Conservation (phyloP, 2,888 invertebrate species). For the Stratiomys singularior region DNA sequence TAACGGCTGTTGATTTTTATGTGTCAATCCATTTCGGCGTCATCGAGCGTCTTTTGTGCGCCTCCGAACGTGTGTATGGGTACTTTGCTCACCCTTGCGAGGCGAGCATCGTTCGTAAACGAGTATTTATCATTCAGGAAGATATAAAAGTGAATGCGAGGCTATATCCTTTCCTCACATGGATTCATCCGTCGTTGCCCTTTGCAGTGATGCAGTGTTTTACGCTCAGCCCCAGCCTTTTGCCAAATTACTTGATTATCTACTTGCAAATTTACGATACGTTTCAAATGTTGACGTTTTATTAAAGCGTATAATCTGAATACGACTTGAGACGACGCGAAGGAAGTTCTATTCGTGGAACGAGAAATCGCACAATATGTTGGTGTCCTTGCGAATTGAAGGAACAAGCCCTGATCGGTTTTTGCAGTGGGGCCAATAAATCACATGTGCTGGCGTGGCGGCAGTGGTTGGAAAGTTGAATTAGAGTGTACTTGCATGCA, state of each 20-base stretch:
- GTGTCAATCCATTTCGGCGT: constrained; percentile 52
- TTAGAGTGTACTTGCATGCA: constrained; percentile 38
- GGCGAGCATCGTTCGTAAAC: constrained; percentile 26
- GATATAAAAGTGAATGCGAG: constrained; percentile 50
- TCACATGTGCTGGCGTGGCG: constrained; percentile 49
- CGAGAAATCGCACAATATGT: constrained; percentile 44
- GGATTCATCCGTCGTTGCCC: constrained; percentile 36
- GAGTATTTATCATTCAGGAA: constrained; percentile 50
- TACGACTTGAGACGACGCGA: not conserved
- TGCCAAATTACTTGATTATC: constrained; percentile 52
- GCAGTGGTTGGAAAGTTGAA: constrained; percentile 30
- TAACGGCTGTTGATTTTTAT: constrained; percentile 53
- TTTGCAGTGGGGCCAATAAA: constrained; percentile 43
- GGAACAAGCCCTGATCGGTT: constrained; percentile 23
- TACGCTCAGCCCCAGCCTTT: constrained; percentile 11
- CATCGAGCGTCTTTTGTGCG: constrained; percentile 34
- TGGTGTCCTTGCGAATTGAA: constrained; percentile 17
- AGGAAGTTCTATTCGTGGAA: not conserved
- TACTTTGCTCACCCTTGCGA: constrained; percentile 13
- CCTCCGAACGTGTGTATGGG: not conserved
- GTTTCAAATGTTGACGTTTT: constrained; percentile 47
- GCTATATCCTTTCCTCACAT: constrained; percentile 48
- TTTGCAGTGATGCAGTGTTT: constrained; percentile 16
- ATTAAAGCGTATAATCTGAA: constrained; percentile 49
- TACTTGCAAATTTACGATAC: constrained; percentile 49